A percentile compares a stretch with the other conserved stretches of the same genome.
Conservation (phyloP, 2,113 vertebrate genomes). For the Myiozetetes cayanensis region DNA sequence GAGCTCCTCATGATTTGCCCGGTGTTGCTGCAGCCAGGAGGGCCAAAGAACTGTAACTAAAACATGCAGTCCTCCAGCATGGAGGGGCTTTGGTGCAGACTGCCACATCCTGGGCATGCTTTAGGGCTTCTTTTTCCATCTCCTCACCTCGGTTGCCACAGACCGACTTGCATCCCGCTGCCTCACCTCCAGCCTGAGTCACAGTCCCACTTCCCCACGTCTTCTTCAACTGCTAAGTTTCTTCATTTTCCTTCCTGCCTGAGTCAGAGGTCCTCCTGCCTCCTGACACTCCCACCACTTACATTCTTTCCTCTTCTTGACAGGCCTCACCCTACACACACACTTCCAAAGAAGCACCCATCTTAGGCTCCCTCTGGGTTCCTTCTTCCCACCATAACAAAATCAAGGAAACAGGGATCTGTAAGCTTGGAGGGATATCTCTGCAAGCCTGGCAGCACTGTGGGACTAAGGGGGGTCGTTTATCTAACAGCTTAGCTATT, state of each 20-base stretch:
- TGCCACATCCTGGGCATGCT: not conserved
- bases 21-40: not conserved
- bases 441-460: not conserved
- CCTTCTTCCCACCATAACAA: not conserved
- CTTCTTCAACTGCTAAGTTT: slow-evolving; percentile 42
- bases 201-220: slow-evolving; percentile 35
- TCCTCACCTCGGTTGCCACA: not conserved
- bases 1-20: not conserved
- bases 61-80: not conserved
- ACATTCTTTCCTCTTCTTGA: slow-evolving; percentile 16
- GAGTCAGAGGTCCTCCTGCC: slow-evolving; percentile 44
- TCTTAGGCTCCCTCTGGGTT: not conserved
- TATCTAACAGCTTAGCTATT: not conserved
- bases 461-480: not conserved
- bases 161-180: not conserved
- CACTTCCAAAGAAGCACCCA: not conserved
- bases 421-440: not conserved
- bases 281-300: slow-evolving; percentile 10
- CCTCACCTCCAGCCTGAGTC: slow-evolving; percentile 40
- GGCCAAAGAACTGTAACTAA: not conserved
- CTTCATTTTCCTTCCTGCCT: slow-evolving; percentile 63
- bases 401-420: not conserved
- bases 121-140: not conserved
- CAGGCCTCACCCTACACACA: not conserved
- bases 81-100: not conserved